phyloP scores from a whole-genome alignment of 2,113 vertebrate genomes.

The Steatornis caripensis region DNA sequence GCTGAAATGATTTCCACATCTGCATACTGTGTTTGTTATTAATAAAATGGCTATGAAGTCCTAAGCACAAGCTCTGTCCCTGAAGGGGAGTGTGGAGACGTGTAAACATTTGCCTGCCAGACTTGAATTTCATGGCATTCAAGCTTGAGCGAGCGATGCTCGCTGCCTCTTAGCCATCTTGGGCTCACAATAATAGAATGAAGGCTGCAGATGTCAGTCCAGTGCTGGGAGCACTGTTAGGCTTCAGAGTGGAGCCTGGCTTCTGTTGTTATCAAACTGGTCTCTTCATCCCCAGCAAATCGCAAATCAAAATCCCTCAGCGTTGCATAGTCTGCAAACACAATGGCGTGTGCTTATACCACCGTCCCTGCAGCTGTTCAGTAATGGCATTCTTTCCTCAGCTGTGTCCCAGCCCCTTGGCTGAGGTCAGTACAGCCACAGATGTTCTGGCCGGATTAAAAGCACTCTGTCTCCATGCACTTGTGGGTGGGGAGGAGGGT shows the following conservation, averaged over 20 bases:
- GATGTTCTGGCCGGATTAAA: constrained; percentile 1
- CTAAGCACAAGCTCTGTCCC: not conserved
- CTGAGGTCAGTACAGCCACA: constrained; percentile 17
- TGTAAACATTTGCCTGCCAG: constrained; percentile 4
- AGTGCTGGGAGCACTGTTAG: not conserved
- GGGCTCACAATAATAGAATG: not conserved
- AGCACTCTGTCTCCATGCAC: not conserved
- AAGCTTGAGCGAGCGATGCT: no score
- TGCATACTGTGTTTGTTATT: not conserved
- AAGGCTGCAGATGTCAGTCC: not conserved
- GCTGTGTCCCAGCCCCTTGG: not conserved
- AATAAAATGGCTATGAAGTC: not conserved
- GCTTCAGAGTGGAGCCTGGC: not conserved
- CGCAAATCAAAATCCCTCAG: not conserved
- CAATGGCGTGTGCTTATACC: not conserved
- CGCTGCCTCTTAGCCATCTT: not conserved
- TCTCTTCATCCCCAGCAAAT: not conserved
- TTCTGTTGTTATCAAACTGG: not conserved
- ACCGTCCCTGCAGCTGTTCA: not conserved
- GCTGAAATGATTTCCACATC: not conserved
- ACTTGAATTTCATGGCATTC: not conserved
- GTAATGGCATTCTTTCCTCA: not conserved
- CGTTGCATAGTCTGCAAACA: not conserved
- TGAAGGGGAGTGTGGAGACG: not conserved
- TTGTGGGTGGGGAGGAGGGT: not conserved